phyloP scores from a whole-genome alignment of 1,140 invertebrate genomes.

The Colletes gigas region DNA sequence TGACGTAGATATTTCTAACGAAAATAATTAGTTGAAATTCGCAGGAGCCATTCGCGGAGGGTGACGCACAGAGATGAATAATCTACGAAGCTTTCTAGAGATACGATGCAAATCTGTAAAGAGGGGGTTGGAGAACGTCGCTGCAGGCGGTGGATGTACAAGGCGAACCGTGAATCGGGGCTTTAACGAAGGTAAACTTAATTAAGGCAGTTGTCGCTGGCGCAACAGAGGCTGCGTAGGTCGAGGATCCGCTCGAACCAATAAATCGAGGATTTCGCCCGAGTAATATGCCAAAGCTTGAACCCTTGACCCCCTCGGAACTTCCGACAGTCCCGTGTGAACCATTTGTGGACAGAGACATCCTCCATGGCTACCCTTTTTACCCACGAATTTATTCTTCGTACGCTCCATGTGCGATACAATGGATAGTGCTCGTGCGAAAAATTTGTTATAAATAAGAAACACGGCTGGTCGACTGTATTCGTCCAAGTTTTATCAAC shows the following conservation, averaged over 20 bases:
- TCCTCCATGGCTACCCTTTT: too few relatives aligned
- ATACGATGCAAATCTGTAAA: slow-evolving; percentile 11
- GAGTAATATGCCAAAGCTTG: slow-evolving; percentile 12
- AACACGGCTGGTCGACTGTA: too few relatives aligned
- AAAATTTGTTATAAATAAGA: too few relatives aligned
- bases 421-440: too few relatives aligned
- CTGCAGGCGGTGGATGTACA: slow-evolving; percentile 25
- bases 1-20: too few relatives aligned
- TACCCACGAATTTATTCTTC: too few relatives aligned
- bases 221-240: slow-evolving; percentile 7
- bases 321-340: not conserved
- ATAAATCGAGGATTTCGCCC: slow-evolving; percentile 35
- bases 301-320: not conserved
- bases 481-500: too few relatives aligned
- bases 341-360: not conserved
- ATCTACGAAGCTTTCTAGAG: not conserved
- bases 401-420: too few relatives aligned
- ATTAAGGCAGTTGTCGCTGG: slow-evolving; percentile 36
- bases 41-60: too few relatives aligned
- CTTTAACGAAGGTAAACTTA: slow-evolving; percentile 48
- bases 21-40: too few relatives aligned
- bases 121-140: not conserved
- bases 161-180: slow-evolving; percentile 12
- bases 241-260: slow-evolving; percentile 10
- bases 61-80: too few relatives aligned